These are phyloP conservation scores for Macrotus californicus DNA, from an alignment of 2,113 vertebrate genomes.

Conservation along the genomic window DNA sequence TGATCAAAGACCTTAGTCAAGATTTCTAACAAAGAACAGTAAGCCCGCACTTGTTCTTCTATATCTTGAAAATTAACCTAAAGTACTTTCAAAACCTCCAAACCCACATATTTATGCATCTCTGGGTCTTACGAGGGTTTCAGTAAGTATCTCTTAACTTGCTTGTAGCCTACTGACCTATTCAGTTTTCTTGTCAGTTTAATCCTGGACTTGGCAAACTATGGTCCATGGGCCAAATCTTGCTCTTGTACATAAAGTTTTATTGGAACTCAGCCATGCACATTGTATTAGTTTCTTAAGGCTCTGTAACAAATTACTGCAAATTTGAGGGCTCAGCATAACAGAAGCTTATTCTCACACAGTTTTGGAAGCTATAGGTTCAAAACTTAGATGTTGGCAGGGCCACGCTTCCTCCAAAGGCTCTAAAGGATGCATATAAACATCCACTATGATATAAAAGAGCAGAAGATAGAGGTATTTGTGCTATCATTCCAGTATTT, in stretches of 20 bases:
- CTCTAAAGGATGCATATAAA: not conserved
- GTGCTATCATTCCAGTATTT: not conserved
- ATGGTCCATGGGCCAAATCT: not conserved
- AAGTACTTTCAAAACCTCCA: not conserved
- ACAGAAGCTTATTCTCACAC: not conserved
- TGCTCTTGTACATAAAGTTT: constrained; percentile 17
- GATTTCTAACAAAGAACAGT: not conserved
- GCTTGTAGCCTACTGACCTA: not conserved
- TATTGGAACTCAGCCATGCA: not conserved
- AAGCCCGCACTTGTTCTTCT: not conserved
- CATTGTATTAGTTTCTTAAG: not conserved
- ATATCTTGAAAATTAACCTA: not conserved
- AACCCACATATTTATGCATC: not conserved
- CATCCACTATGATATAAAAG: not conserved
- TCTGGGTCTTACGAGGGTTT: not conserved
- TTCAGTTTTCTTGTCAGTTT: not conserved
- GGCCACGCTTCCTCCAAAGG: not conserved
- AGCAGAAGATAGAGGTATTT: not conserved
- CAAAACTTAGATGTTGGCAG: not conserved
- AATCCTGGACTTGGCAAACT: not conserved
- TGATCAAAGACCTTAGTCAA: not conserved
- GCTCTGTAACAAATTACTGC: not conserved
- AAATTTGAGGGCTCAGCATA: not conserved
- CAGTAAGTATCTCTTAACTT: not conserved
- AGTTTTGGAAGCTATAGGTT: not conserved